These are phyloP conservation scores for Carterocephalus palaemon DNA, from an alignment of 2,888 invertebrate genomes.

Conservation along the genomic window DNA sequence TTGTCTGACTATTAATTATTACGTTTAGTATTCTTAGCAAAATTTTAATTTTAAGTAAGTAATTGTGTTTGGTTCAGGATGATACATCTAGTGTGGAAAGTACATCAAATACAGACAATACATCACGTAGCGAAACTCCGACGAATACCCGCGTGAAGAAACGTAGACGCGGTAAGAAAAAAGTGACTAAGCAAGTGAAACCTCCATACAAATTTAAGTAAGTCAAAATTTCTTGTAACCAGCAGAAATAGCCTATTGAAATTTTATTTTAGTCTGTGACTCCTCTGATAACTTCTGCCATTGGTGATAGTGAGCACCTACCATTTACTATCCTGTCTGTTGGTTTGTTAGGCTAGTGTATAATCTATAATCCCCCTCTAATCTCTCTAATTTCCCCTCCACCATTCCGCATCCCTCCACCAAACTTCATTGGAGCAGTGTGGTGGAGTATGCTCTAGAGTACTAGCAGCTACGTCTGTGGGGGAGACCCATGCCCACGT, in stretches of 20 bases:
- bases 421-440: too few species aligned
- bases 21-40: too few species aligned
- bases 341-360: too few species aligned
- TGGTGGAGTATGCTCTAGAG: too few species aligned
- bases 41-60: constrained; percentile 1
- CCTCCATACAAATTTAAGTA: constrained; percentile 89
- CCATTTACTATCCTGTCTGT: too few species aligned
- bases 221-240: constrained; percentile 39
- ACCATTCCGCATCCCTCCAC: too few species aligned
- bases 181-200: constrained; percentile 81
- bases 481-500: too few species aligned
- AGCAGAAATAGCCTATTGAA: neutral
- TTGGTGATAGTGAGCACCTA: too few species aligned
- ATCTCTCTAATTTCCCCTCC: too few species aligned
- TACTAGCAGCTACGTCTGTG: too few species aligned
- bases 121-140: constrained; percentile 89
- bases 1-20: neutral
- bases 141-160: constrained; percentile 81
- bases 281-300: too few species aligned
- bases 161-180: constrained; percentile 79
- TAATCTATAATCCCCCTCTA: too few species aligned
- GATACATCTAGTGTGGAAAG: constrained; percentile 91
- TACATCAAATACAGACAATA: constrained; percentile 88
- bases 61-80: constrained; percentile 57
- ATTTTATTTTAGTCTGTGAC: neutral